Conservation (phyloP, 53 echinoderm and acorn worm genomes). For the Patiria pectinifera region DNA sequence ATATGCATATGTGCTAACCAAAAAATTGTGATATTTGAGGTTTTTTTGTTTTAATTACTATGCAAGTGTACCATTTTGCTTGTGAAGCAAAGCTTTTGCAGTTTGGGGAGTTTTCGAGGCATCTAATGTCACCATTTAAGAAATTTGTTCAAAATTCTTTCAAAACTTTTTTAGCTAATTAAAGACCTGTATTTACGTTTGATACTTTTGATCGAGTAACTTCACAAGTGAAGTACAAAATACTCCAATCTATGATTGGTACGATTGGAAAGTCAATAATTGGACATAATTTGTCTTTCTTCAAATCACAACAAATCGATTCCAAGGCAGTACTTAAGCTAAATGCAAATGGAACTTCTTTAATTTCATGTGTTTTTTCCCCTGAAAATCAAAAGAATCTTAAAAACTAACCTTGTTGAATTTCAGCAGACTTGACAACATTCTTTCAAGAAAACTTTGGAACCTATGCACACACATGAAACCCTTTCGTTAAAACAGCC, state of each 20-base stretch:
- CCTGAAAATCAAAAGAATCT: too few species aligned
- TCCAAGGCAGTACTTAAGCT: too few species aligned
- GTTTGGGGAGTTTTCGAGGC: neutral
- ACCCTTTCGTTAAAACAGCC: too few species aligned
- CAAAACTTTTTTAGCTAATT: neutral
- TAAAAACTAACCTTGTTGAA: too few species aligned
- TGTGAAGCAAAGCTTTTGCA: conserved; percentile 30
- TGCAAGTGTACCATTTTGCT: conserved; percentile 9
- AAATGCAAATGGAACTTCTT: too few species aligned
- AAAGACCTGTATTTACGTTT: neutral
- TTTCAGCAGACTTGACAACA: too few species aligned
- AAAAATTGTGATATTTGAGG: neutral
- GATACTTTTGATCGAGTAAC: neutral
- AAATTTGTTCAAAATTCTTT: neutral
- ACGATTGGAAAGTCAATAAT: neutral
- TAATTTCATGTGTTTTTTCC: too few species aligned
- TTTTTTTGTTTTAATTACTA: conserved; percentile 26
- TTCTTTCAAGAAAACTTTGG: too few species aligned
- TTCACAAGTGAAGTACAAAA: neutral
- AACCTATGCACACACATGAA: too few species aligned
- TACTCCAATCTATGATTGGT: neutral
- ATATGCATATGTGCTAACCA: neutral
- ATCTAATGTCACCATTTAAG: neutral
- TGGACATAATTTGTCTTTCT: too few species aligned
- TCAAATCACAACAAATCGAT: too few species aligned